phyloP scores from a whole-genome alignment of 1,140 invertebrate species.

The Pteromalus puparum region DNA sequence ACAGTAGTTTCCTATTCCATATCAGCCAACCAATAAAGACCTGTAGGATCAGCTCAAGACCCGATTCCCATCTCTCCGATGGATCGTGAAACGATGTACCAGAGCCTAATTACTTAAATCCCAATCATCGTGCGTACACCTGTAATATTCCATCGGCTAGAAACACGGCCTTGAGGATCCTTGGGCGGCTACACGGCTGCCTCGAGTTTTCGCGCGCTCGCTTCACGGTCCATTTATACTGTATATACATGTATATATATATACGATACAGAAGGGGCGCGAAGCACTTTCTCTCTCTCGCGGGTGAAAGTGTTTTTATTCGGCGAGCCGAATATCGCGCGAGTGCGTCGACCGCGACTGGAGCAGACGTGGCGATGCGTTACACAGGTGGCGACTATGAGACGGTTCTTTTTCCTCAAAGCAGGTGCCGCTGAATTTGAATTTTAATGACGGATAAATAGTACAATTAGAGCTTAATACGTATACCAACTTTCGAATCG shows the following conservation, averaged over 20 bases:
- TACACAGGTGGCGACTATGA: background rate
- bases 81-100: no score
- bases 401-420: background rate
- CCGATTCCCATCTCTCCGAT: no score
- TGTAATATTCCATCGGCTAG: background rate
- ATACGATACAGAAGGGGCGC: background rate
- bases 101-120: no score
- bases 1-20: no score
- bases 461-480: background rate
- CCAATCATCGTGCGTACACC: no score
- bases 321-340: constrained; percentile 32
- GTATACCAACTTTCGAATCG: background rate
- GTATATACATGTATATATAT: background rate
- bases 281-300: constrained; percentile 31
- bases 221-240: constrained; percentile 17
- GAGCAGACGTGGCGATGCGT: background rate
- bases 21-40: no score
- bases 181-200: constrained; percentile 27
- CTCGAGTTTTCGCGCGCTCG: constrained; percentile 21
- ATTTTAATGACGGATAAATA: background rate
- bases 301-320: constrained; percentile 57
- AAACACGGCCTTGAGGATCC: constrained; percentile 48
- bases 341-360: constrained; percentile 33
- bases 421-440: background rate
- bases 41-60: no score